Evolutionary conservation across 2,113 vertebrate species (phyloP).

Genomic region (Brachyhypopomus occidentalis): DNA sequence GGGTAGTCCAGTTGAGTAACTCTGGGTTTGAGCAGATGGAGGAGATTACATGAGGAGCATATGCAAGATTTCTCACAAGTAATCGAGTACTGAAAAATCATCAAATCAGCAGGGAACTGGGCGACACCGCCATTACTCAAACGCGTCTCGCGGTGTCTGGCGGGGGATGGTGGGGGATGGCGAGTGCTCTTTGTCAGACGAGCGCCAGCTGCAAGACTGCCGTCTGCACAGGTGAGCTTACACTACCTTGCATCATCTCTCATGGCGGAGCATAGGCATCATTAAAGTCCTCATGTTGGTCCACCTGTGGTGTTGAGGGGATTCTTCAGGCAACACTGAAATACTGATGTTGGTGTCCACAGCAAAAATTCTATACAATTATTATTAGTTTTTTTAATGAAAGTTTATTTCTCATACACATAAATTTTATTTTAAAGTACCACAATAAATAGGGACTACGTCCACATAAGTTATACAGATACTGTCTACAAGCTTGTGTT

Average conservation of each 20-base stretch:
- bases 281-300: constrained; percentile 26
- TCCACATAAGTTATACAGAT: too few relatives aligned
- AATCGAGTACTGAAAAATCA: not conserved
- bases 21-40: not conserved
- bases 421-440: too few relatives aligned
- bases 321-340: not conserved
- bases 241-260: constrained; percentile 42
- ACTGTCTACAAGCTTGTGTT: too few relatives aligned
- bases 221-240: constrained; percentile 20
- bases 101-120: not conserved
- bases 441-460: too few relatives aligned
- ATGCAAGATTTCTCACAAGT: too few relatives aligned
- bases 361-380: too few relatives aligned
- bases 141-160: not conserved
- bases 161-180: not conserved
- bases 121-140: not conserved
- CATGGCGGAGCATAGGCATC: not conserved
- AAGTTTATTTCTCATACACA: too few relatives aligned
- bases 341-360: too few relatives aligned
- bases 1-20: not conserved
- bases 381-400: too few relatives aligned
- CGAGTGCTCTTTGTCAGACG: not conserved
- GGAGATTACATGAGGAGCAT: not conserved
- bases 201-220: not conserved
- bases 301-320: constrained; percentile 10